Percentiles rank a stretch among this genome's conserved stretches.
Evolutionary conservation across 2,797 vertebrate species (phyloP).

Genomic region (Urocyon cinereoargenteus): DNA sequence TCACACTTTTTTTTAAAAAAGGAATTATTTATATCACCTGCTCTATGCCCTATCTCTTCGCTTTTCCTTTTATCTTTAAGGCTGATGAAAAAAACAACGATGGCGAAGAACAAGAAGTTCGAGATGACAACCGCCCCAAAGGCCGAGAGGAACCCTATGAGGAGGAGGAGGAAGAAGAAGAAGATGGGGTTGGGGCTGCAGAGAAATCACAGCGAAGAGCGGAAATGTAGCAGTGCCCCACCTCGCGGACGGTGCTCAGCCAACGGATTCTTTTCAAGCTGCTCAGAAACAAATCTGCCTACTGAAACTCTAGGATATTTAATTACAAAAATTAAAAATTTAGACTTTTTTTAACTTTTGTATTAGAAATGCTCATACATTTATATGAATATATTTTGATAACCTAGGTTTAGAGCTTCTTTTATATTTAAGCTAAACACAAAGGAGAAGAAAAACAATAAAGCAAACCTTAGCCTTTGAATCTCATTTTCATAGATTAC

Average conservation of each 20-base stretch:
- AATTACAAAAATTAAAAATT: conserved; percentile 73
- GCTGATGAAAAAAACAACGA: conserved; percentile 86
- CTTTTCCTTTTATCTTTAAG: conserved; percentile 73
- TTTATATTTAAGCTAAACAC: conserved; percentile 87
- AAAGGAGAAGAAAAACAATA: conserved; percentile 67
- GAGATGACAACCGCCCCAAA: conserved; percentile 86
- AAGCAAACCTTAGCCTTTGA: background rate
- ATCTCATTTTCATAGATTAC: conserved; percentile 51
- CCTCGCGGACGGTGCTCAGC: background rate
- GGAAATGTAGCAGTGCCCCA: conserved; percentile 92
- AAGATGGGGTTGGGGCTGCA: conserved; percentile 80
- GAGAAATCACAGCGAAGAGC: conserved; percentile 91
- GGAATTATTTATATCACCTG: background rate
- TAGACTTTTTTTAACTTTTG: conserved; percentile 86
- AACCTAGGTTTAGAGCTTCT: conserved; percentile 87
- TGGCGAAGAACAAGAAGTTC: conserved; percentile 87
- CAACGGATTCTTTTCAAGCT: conserved; percentile 58
- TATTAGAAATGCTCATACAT: conserved; percentile 85
- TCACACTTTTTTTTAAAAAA: background rate
- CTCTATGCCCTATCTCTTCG: background rate
- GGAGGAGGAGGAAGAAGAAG: conserved; percentile 91
- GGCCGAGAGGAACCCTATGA: conserved; percentile 94
- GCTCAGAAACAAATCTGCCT: conserved; percentile 68
- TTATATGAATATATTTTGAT: conserved; percentile 90
- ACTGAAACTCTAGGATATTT: conserved; percentile 83